These are phyloP conservation scores for Podarcis raffonei DNA, from an alignment of 2,113 vertebrate species.

Conservation along the genomic window DNA sequence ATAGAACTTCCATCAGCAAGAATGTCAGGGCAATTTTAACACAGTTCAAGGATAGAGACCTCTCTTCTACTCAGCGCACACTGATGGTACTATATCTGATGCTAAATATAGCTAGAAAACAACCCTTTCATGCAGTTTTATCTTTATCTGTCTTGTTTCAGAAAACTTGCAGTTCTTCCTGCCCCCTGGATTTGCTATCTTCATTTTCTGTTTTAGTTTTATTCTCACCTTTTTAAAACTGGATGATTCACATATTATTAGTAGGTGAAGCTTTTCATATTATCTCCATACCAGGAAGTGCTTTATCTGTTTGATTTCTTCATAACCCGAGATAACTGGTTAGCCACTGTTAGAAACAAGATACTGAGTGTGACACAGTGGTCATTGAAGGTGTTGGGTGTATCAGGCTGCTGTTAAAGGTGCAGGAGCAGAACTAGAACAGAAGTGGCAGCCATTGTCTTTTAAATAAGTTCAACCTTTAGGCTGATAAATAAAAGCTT, in stretches of 20 bases:
- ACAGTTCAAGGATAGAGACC: background rate
- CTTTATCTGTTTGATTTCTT: background rate
- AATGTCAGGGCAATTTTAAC: background rate
- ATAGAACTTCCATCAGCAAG: background rate
- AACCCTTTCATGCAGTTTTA: background rate
- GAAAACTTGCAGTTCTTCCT: too few relatives aligned
- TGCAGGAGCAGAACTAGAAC: background rate
- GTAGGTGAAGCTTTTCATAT: background rate
- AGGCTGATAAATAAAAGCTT: background rate
- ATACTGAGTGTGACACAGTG: too few relatives aligned
- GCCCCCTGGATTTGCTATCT: background rate
- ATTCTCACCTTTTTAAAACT: background rate
- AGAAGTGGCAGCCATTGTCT: background rate
- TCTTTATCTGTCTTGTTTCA: background rate
- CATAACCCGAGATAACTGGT: background rate
- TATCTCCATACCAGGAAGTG: background rate
- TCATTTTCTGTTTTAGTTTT: background rate
- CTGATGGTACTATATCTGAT: background rate
- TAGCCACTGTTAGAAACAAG: background rate
- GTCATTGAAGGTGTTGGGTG: background rate
- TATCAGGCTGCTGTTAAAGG: too few relatives aligned
- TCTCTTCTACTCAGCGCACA: background rate
- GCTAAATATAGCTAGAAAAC: background rate
- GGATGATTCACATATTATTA: background rate
- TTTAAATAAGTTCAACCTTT: background rate